A percentile compares a stretch with the other conserved stretches of the same genome.
These are phyloP conservation scores for Triplophysa siluroides DNA, from an alignment of 2,113 vertebrate genomes.

Conservation along the genomic window DNA sequence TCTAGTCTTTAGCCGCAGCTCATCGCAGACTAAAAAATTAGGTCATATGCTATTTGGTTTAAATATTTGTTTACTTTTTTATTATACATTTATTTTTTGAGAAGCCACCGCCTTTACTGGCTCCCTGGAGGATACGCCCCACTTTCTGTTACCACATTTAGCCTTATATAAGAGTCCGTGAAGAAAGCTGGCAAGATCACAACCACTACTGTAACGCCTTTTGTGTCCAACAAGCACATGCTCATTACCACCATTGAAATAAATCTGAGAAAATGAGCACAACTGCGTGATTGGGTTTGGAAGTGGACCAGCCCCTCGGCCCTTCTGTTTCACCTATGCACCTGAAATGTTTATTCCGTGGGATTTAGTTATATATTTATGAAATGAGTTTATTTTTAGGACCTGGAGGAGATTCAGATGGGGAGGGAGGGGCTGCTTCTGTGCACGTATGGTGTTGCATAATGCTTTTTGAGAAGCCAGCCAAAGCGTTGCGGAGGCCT, in stretches of 20 bases:
- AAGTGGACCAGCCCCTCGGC: conserved; percentile 4
- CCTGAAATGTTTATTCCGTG: conserved; percentile 21
- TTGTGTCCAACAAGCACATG: conserved; percentile 32
- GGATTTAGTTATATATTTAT: neutral
- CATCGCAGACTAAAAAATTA: neutral
- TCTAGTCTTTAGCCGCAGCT: too few relatives aligned
- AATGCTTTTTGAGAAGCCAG: conserved; percentile 8
- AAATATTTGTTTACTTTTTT: neutral
- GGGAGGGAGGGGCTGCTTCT: neutral
- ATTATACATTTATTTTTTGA: too few relatives aligned
- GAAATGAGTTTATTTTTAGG: conserved; percentile 20
- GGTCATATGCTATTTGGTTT: neutral
- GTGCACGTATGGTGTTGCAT: conserved; percentile 6
- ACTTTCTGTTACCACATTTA: conserved; percentile 51
- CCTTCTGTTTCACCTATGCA: conserved; percentile 26
- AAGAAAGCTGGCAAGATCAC: conserved; percentile 36
- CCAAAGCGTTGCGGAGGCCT: conserved; percentile 22
- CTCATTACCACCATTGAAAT: conserved; percentile 44
- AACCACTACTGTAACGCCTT: conserved; percentile 40
- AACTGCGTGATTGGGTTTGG: conserved; percentile 17
- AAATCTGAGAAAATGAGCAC: conserved; percentile 33
- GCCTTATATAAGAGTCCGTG: conserved; percentile 52
- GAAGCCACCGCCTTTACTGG: neutral
- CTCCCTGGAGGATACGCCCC: neutral
- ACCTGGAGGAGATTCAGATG: conserved; percentile 7